Evolutionary conservation across 2,113 vertebrate species (phyloP), one percentile per base, ranked within the genome.

Genomic region (Cryptomyrus ogoouensis): DNA sequence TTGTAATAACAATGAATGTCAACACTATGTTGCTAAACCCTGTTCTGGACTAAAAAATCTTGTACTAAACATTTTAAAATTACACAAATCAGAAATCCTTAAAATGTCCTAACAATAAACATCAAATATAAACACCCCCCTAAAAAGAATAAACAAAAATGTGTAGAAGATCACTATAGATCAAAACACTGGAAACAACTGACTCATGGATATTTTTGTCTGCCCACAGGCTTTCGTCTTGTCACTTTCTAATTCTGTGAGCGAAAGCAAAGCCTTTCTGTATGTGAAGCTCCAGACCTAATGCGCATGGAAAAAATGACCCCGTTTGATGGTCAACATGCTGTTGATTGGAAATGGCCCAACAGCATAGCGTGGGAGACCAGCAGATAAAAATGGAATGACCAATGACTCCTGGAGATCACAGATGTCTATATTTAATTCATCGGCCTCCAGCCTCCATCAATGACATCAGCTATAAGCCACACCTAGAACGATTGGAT

Each of bases 381-480:
- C 85, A 56, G 85, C n/a, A 35, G 85, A 87, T 87, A 87, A 87
- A 87, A 53, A 87, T 87, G 49, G 84, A 87, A 87, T 53, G 5
- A 39, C 19, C 47, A 5, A 5, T 86, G 44, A 50, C 44, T 50
- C 10, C 83, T 86, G 83, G 50, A 15, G n/a, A 53, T 24, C 47
- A 56, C 24, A 53, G 49, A 31, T 27, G 47, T 56, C 50, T 53
- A 87, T 39, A 87, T 87, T 86, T 86, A 47, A 47, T 86, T 86
- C 24, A 15, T 31, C 24, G 24, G 1, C 44, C 83, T 15, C 83
- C 46, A 27, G 44, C 83, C 31, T 12, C 47, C 49, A 52, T 52
- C 15, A 35, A 19, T 50, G 46, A 49, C 84, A 35, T 52, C 27
- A 53, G 85, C 13, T 15, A 21, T 87, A 53, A n/a, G 17, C 50